phyloP scores from a whole-genome alignment of 2,888 invertebrate genomes.

The Eucriotettix oculatus region DNA sequence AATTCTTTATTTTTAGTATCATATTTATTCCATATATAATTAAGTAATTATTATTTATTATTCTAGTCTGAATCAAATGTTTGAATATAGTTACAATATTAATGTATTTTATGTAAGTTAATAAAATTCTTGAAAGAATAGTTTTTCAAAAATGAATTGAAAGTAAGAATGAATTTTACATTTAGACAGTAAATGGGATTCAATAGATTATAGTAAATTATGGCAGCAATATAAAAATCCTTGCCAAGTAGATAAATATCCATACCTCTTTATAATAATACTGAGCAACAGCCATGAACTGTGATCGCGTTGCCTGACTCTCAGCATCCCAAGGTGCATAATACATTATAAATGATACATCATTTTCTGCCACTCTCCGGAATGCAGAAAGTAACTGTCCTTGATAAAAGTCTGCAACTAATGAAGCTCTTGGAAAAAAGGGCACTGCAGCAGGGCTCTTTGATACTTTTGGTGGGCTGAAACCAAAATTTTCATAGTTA shows the following conservation, averaged over 20 bases:
- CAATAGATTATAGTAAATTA: no score
- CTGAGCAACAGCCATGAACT: constrained; percentile 58
- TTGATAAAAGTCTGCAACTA: constrained; percentile 59
- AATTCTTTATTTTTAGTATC: no score
- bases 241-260: constrained; percentile 4
- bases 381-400: constrained; percentile 54
- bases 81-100: no score
- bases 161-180: no score
- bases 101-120: no score
- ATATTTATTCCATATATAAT: no score
- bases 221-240: not conserved
- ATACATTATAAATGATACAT: constrained; percentile 77
- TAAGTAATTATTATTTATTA: no score
- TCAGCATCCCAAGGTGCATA: constrained; percentile 93
- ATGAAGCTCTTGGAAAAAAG: constrained; percentile 51
- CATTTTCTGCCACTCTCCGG: constrained; percentile 41
- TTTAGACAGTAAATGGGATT: no score
- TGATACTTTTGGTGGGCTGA: constrained; percentile 38
- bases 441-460: constrained; percentile 43
- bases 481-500: constrained; percentile 14
- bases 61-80: no score
- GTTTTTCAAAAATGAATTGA: no score
- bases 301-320: constrained; percentile 52
- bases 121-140: no score
- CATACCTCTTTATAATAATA: constrained; percentile 52